phyloP scores from a whole-genome alignment of 2,888 invertebrate genomes.

The Melieria omissa region DNA sequence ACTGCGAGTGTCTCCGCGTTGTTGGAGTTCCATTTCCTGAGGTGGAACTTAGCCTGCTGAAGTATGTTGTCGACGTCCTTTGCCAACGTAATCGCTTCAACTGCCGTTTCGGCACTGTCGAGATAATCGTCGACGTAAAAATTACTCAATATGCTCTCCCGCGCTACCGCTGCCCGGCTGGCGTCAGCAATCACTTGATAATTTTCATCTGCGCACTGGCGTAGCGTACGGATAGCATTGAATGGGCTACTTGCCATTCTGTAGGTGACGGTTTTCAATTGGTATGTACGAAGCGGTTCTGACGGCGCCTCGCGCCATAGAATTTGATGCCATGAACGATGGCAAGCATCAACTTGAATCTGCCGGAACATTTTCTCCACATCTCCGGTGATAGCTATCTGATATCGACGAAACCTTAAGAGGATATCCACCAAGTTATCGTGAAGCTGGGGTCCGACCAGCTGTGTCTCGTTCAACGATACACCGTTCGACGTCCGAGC shows the following conservation, averaged over 20 bases:
- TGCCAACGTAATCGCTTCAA: too few relatives aligned
- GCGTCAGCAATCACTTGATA: slow-evolving; percentile 7
- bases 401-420: slow-evolving; percentile 29
- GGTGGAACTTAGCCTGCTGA: too few relatives aligned
- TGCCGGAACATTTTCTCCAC: slow-evolving; percentile 27
- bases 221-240: slow-evolving; percentile 27
- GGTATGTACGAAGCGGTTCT: slow-evolving; percentile 1
- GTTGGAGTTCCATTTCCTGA: too few relatives aligned
- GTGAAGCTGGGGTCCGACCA: slow-evolving; percentile 24
- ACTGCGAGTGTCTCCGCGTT: too few relatives aligned
- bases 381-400: slow-evolving; percentile 24
- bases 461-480: slow-evolving; percentile 33
- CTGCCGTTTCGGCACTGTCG: slow-evolving; percentile 4
- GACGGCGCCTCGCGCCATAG: slow-evolving; percentile 26
- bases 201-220: slow-evolving; percentile 26
- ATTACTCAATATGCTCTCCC: slow-evolving; percentile 10
- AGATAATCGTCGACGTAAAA: slow-evolving; percentile 22
- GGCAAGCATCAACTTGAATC: neutral
- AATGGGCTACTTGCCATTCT: slow-evolving; percentile 35
- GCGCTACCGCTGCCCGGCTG: neutral
- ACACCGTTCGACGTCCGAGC: slow-evolving; percentile 20
- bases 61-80: too few relatives aligned
- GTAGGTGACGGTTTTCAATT: slow-evolving; percentile 30
- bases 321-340: slow-evolving; percentile 13
- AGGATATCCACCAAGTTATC: slow-evolving; percentile 22